These are phyloP conservation scores for Drosophila setosimentum DNA, from an alignment of 2,888 invertebrate species.

Conservation along the genomic window DNA sequence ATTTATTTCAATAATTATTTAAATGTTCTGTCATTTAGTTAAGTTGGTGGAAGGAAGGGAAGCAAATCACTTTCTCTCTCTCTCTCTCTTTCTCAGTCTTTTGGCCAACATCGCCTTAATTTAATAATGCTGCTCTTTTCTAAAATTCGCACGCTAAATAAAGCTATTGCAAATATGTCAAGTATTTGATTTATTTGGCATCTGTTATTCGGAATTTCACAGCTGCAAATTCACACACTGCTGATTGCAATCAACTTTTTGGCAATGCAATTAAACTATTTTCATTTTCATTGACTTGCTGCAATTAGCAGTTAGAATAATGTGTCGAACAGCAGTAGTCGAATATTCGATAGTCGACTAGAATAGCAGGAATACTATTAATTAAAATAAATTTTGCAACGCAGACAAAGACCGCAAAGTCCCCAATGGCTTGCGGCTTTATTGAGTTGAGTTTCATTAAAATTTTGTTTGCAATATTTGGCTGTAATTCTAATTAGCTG, in stretches of 20 bases:
- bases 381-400: constrained; percentile 47
- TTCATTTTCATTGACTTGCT: constrained; percentile 40
- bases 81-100: background rate
- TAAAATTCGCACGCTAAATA: background rate
- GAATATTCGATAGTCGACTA: background rate
- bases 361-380: constrained; percentile 43
- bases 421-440: constrained; percentile 35
- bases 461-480: constrained; percentile 32
- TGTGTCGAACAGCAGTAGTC: constrained; percentile 9
- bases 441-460: constrained; percentile 51
- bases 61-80: accelerated
- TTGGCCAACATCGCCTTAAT: too few relatives aligned
- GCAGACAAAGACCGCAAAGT: constrained; percentile 30
- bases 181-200: background rate
- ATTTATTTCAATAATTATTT: background rate
- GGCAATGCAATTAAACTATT: constrained; percentile 48
- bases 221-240: constrained; percentile 14
- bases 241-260: constrained; percentile 20
- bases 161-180: background rate
- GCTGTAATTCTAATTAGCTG: constrained; percentile 41
- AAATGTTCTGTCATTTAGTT: background rate
- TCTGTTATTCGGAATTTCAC: background rate
- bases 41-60: too few relatives aligned
- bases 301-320: constrained; percentile 50
- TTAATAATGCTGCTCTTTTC: background rate